Evolutionary conservation across 2,113 vertebrate genomes (phyloP), one percentile per base, ranked within the genome.

Genomic region (Spheniscus mendiculus): DNA sequence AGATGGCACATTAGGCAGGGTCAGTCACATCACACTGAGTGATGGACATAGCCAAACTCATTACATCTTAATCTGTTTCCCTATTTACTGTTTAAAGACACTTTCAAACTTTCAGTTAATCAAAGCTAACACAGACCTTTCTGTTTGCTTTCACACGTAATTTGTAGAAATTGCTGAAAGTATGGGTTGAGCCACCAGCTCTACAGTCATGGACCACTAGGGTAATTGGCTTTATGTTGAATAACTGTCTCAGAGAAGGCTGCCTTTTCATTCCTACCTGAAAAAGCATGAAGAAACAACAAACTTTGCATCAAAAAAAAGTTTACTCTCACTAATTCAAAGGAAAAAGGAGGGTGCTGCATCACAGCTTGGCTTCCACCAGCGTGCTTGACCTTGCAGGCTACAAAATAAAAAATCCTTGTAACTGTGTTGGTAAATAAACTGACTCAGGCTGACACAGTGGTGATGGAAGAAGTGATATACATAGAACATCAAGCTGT

Each of bases 381-480:
- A 91, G n/a, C 6, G 0, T 40, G n/a, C 17, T 74, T 94, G 88
- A 91, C 85, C 92, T 96, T 96, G 72, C 74, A 92, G 58, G 94
- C 79, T 94, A 6, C 53, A 86, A 79, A 89, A 52, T 19, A 85
- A 83, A 77, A 55, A 76, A 42, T 49, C 34, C 26, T 87, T 30
- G 15, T 53, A 59, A 74, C 59, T n/a, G 7, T 38, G 69, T 45
- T 89, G 81, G 34, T 89, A 85, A 96, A 92, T 79, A 93, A 92
- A 87, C n/a, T 65, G 73, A 94, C 89, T 36, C 52, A 71, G 90
- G 72, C 79, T 95, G 93, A 82, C 91, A 85, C 29, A 16, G 66
- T 29, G 70, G 34, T 78, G 77, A 92, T 79, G 49, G 86, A 79
- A 98, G 83, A 90, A 93, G 88, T 72, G 63, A 95, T 95, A 94